A percentile compares a stretch with the other conserved stretches of the same genome.
phyloP scores from a whole-genome alignment of 2,888 invertebrate species.

The Pachycephus smyrnensis region DNA sequence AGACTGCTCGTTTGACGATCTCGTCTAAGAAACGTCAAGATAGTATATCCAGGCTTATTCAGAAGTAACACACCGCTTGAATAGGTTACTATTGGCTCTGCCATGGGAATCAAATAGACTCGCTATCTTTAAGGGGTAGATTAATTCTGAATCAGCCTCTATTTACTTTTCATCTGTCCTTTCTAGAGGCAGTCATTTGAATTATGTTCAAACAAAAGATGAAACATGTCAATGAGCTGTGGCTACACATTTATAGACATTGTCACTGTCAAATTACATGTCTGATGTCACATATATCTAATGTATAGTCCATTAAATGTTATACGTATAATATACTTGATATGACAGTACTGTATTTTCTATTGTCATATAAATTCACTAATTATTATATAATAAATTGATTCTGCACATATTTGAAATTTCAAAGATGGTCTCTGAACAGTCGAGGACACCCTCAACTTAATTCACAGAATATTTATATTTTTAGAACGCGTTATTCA shows the following conservation, averaged over 20 bases:
- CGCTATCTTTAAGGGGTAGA: neutral
- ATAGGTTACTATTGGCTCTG: neutral
- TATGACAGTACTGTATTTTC: neutral
- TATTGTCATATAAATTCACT: neutral
- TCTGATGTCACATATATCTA: neutral
- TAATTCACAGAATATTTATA: neutral
- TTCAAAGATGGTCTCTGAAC: neutral
- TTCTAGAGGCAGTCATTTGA: no score
- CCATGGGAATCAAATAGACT: neutral
- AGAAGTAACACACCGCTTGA: neutral
- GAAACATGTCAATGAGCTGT: neutral
- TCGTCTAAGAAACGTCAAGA: neutral
- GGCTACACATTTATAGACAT: neutral
- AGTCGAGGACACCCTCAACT: neutral
- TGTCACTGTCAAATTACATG: neutral
- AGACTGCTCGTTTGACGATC: neutral
- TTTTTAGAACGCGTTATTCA: neutral
- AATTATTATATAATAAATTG: neutral
- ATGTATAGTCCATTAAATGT: neutral
- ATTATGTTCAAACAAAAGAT: neutral
- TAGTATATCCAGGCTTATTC: neutral
- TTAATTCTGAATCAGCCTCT: neutral
- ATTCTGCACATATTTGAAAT: neutral
- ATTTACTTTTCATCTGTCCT: neutral
- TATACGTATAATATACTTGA: neutral